phyloP scores from a whole-genome alignment of 2,797 vertebrate genomes.

The Enteromius fasciolatus region DNA sequence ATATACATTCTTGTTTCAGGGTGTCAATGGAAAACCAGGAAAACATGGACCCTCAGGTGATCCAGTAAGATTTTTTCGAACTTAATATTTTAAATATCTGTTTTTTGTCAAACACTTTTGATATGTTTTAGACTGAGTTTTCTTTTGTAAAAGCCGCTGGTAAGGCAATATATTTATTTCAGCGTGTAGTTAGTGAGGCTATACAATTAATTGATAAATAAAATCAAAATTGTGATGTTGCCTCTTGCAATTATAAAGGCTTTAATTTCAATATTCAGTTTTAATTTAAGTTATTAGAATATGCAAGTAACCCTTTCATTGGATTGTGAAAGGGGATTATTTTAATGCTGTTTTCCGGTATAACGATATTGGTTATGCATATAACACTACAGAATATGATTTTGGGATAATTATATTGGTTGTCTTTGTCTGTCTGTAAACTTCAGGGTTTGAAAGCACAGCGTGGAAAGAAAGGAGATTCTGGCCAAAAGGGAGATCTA shows the following conservation, averaged over 20 bases:
- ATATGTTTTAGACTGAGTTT: neutral
- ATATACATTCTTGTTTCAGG: slow-evolving; percentile 64
- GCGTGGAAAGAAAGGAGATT: slow-evolving; percentile 69
- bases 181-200: neutral
- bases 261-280: neutral
- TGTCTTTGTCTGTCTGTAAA: neutral
- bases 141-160: neutral
- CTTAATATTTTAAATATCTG: slow-evolving; percentile 44
- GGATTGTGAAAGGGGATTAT: neutral
- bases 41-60: slow-evolving; percentile 81
- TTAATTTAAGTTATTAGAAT: neutral
- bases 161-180: neutral
- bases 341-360: neutral
- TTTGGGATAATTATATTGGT: neutral
- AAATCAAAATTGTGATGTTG: neutral
- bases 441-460: slow-evolving; percentile 72
- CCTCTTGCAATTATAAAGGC: neutral
- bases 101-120: neutral
- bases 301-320: neutral
- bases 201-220: neutral
- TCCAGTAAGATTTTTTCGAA: slow-evolving; percentile 82
- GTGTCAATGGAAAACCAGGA: slow-evolving; percentile 74
- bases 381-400: neutral
- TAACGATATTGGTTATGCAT: neutral
- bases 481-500: slow-evolving; percentile 72